A percentile compares a stretch with the other conserved stretches of the same genome.
Conservation (phyloP, 2,888 invertebrate species). For the Xiphydria camelus region DNA sequence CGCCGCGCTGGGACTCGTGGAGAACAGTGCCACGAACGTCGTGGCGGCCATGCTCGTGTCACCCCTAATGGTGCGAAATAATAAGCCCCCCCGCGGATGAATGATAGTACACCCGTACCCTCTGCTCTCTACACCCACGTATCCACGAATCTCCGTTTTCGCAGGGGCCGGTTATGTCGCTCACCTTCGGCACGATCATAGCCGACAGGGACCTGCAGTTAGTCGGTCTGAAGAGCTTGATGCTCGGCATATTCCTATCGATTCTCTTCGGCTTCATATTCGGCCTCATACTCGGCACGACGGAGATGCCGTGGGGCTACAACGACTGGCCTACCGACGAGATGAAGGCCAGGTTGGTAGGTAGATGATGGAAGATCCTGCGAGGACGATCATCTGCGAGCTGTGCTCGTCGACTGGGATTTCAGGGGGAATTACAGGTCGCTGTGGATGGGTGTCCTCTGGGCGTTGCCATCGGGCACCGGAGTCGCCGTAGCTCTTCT, state of each 20-base stretch:
- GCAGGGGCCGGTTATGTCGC: conserved; percentile 82
- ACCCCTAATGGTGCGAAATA: conserved; percentile 65
- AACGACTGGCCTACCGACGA: conserved; percentile 79
- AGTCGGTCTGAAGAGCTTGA: conserved; percentile 71
- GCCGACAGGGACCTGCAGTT: conserved; percentile 71
- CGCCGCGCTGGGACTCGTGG: conserved; percentile 80
- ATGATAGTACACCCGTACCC: too few species aligned
- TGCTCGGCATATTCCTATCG: conserved; percentile 74
- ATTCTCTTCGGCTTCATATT: conserved; percentile 78
- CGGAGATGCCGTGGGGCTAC: conserved; percentile 76
- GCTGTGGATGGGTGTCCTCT: conserved; percentile 75
- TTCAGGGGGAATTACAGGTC: conserved; percentile 72
- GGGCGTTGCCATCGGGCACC: conserved; percentile 76
- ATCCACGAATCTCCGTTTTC: conserved; percentile 6
- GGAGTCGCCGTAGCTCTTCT: conserved; percentile 85
- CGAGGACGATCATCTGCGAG: too few species aligned
- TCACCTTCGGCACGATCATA: conserved; percentile 81
- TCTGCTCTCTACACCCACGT: too few species aligned
- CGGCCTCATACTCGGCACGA: conserved; percentile 73
- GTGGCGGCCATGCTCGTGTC: conserved; percentile 78
- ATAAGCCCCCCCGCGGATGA: neutral
- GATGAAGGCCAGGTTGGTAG: conserved; percentile 73
- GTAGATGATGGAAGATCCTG: neutral
- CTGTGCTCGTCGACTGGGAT: too few species aligned
- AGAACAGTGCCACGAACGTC: conserved; percentile 82